These are phyloP conservation scores for Hydrocynus forskahlii DNA, from an alignment of 2,797 vertebrate genomes.

Conservation along the genomic window DNA sequence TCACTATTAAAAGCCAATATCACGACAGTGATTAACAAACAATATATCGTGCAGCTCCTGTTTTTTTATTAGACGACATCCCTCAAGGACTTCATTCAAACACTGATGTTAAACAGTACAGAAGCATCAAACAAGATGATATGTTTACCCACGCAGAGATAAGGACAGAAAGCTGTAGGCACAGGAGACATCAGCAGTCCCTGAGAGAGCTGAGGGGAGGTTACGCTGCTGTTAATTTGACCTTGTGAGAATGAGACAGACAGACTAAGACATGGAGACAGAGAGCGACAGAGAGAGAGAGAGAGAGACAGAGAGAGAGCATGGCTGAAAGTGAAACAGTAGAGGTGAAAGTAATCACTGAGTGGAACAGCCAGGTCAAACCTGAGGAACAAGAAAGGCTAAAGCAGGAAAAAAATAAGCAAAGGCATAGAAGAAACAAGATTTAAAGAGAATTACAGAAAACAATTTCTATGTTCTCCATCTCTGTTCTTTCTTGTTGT, in stretches of 20 bases:
- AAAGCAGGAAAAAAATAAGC: conserved; percentile 64
- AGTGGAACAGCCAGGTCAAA: conserved; percentile 17
- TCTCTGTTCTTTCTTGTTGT: neutral
- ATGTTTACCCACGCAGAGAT: conserved; percentile 19
- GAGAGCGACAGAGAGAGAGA: neutral
- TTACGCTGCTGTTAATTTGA: conserved; percentile 25
- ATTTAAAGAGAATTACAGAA: neutral
- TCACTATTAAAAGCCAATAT: neutral
- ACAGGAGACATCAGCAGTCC: conserved; percentile 21
- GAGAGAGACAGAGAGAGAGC: neutral
- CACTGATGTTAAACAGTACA: neutral
- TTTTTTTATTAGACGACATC: neutral
- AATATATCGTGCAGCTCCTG: too few relatives aligned
- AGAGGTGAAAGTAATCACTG: conserved; percentile 34
- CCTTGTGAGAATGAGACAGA: conserved; percentile 26
- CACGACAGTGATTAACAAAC: neutral
- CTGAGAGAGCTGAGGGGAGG: neutral
- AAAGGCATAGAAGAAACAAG: conserved; percentile 53
- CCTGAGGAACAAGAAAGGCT: conserved; percentile 19
- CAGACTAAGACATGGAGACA: neutral
- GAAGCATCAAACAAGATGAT: neutral
- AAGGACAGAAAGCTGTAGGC: conserved; percentile 30
- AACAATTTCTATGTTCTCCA: neutral
- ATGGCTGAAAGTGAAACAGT: neutral
- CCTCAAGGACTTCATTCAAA: neutral